Evolutionary conservation across 2,113 vertebrate species (phyloP).

Genomic region (Leucopsar rothschildi): DNA sequence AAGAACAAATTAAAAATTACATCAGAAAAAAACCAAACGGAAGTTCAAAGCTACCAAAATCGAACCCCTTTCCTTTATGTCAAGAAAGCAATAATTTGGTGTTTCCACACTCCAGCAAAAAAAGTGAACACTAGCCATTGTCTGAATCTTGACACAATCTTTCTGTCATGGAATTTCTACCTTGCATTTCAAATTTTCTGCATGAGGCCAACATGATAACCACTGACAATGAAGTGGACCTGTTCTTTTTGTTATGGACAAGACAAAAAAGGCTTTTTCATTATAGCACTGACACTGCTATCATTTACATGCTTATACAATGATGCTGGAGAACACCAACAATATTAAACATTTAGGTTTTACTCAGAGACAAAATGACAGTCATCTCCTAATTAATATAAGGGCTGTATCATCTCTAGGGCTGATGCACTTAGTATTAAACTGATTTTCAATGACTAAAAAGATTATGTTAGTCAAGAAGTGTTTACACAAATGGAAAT

Average conservation of each 20-base stretch:
- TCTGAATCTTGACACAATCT: not conserved
- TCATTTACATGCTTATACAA: not conserved
- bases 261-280: not conserved
- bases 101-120: not conserved
- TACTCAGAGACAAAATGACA: not conserved
- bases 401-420: rapidly evolving
- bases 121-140: not conserved
- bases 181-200: not conserved
- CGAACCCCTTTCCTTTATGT: not conserved
- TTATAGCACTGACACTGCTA: not conserved
- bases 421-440: not conserved
- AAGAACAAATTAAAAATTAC: not conserved
- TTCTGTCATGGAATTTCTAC: not conserved
- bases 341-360: not conserved
- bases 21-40: not conserved
- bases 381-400: not conserved
- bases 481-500: not conserved
- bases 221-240: not conserved
- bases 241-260: not conserved
- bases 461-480: not conserved
- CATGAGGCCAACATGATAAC: not conserved
- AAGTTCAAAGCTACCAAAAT: not conserved
- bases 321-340: not conserved
- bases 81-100: not conserved
- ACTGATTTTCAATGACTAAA: not conserved